Conservation (phyloP, 2,888 invertebrate genomes). For the Andrena camellia region DNA sequence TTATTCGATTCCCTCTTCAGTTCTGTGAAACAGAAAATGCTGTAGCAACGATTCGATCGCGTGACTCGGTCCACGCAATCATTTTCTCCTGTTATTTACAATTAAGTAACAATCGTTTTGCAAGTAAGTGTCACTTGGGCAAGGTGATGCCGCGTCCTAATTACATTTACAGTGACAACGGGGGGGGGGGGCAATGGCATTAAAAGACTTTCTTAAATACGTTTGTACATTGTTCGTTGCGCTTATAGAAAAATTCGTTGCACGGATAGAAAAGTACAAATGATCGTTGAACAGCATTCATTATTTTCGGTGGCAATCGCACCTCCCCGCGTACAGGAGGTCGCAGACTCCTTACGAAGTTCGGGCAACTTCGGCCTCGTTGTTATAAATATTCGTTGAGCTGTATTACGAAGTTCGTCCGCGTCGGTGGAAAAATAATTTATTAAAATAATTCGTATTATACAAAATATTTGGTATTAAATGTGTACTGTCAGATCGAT, state of each 20-base stretch:
- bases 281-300: neutral
- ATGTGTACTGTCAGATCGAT: constrained; percentile 43
- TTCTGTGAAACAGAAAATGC: constrained; percentile 3
- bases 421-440: constrained; percentile 80
- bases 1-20: too few species aligned
- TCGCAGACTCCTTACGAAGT: neutral
- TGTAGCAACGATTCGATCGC: constrained; percentile 18
- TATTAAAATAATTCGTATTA: constrained; percentile 74
- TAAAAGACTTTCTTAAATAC: neutral
- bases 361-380: neutral
- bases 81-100: neutral
- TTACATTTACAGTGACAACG: neutral
- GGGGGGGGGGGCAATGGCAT: neutral
- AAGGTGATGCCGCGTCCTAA: neutral
- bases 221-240: constrained; percentile 5
- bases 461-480: constrained; percentile 74
- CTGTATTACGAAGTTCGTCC: neutral
- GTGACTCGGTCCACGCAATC: constrained; percentile 13
- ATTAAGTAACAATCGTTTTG: constrained; percentile 6
- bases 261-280: constrained; percentile 21
- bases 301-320: neutral
- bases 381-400: neutral
- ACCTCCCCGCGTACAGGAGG: neutral
- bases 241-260: neutral
- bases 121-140: neutral